A percentile compares a stretch with the other conserved stretches of the same genome.
Conservation (phyloP, 2,797 vertebrate genomes). For the Amblyopsis hoosieri region DNA sequence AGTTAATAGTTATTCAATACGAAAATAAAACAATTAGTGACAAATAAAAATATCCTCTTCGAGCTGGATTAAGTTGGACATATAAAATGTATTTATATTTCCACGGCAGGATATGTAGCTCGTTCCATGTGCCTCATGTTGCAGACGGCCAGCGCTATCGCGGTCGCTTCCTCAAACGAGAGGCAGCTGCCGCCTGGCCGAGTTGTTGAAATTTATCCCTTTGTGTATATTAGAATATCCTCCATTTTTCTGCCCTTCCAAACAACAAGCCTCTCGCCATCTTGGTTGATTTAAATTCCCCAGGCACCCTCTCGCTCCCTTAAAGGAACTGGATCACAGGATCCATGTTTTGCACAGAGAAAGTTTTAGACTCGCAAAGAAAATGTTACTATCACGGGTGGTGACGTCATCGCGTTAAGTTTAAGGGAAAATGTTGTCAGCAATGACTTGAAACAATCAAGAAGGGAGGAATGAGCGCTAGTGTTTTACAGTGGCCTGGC, state of each 20-base stretch:
- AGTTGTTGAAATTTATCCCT: constrained; percentile 96
- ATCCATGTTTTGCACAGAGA: constrained; percentile 65
- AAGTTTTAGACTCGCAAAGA: constrained; percentile 76
- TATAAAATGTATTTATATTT: constrained; percentile 36
- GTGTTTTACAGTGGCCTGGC: constrained; percentile 7
- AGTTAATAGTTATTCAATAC: constrained; percentile 62
- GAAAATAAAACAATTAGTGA: constrained; percentile 70
- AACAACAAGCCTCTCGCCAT: constrained; percentile 99
- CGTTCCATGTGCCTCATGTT: constrained; percentile 36
- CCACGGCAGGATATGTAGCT: constrained; percentile 30
- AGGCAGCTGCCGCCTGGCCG: constrained; percentile 79
- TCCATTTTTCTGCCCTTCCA: constrained; percentile 96
- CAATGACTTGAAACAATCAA: constrained; percentile 23
- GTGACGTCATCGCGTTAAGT: constrained; percentile 80
- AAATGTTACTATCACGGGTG: constrained; percentile 30
- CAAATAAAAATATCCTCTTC: constrained; percentile 55
- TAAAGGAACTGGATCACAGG: constrained; percentile 61
- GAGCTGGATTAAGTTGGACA: constrained; percentile 48
- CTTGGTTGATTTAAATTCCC: constrained; percentile 92
- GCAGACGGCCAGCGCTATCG: constrained; percentile 65
- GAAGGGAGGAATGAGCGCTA: background rate
- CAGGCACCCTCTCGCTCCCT: constrained; percentile 52
- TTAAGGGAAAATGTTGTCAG: constrained; percentile 53
- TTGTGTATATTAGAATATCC: constrained; percentile 99
- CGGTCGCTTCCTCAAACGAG: constrained; percentile 85